These are phyloP conservation scores for Salvator merianae DNA, from an alignment of 2,113 vertebrate species.

Conservation along the genomic window DNA sequence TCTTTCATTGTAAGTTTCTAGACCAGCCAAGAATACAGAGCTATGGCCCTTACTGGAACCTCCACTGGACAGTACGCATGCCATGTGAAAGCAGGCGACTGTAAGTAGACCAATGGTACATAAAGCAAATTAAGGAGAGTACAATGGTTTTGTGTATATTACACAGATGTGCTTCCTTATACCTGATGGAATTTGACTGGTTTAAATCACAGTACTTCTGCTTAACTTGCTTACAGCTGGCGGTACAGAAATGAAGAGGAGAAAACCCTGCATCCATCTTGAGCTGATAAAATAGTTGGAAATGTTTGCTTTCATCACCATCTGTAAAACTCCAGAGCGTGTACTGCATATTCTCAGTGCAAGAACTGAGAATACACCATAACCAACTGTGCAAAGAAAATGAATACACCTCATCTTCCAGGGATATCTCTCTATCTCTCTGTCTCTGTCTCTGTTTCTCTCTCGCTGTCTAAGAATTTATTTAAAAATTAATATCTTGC, in stretches of 20 bases:
- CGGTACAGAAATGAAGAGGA: background rate
- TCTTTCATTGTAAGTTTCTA: background rate
- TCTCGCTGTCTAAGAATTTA: too few species aligned
- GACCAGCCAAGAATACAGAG: background rate
- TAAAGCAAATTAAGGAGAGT: background rate
- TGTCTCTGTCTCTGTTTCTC: too few species aligned
- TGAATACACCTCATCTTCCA: background rate
- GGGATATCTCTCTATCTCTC: too few species aligned
- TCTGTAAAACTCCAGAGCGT: background rate
- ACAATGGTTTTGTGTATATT: background rate
- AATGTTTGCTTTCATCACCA: background rate
- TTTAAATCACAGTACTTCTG: background rate
- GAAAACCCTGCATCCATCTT: background rate
- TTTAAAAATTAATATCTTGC: too few species aligned
- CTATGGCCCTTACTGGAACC: background rate
- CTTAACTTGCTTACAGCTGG: background rate
- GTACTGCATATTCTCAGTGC: too few species aligned
- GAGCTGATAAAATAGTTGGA: background rate
- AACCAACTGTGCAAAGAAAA: background rate
- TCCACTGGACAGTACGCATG: background rate
- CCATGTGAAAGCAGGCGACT: background rate
- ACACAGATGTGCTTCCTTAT: background rate
- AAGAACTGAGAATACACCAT: background rate
- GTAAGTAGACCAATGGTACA: background rate
- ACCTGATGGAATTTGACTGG: background rate